These are phyloP conservation scores for Chrysotoxum bicinctum DNA, from an alignment of 2,888 invertebrate genomes.

Conservation along the genomic window DNA sequence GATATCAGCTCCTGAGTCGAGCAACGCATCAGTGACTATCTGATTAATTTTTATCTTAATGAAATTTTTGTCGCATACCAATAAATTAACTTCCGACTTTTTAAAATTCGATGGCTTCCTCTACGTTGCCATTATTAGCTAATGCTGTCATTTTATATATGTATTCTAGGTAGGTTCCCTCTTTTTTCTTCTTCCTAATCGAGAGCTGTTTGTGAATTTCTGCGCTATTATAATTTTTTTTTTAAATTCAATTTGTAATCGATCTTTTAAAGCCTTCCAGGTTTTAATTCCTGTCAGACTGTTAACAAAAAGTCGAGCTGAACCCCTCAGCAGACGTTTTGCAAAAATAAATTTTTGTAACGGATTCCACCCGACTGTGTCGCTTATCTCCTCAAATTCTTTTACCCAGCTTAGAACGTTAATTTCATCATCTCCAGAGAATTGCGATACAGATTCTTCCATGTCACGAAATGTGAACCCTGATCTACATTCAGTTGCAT, in stretches of 20 bases:
- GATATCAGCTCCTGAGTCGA: conserved; percentile 42
- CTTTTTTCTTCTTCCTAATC: conserved; percentile 2
- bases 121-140: conserved; percentile 1
- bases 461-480: neutral
- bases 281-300: neutral
- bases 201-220: conserved; percentile 1
- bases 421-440: conserved; percentile 7
- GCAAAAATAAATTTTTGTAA: conserved; percentile 21
- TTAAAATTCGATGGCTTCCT: neutral
- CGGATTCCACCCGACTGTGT: conserved; percentile 1
- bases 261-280: neutral
- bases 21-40: neutral
- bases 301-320: conserved; percentile 8
- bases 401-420: neutral
- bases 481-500: neutral
- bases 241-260: neutral
- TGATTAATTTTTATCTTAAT: conserved; percentile 10
- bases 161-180: conserved; percentile 1
- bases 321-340: conserved; percentile 9
- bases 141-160: conserved; percentile 15
- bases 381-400: conserved; percentile 9
- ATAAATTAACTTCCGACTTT: neutral
- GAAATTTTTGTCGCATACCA: neutral
- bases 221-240: conserved; percentile 1
- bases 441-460: neutral